A percentile compares a stretch with the other conserved stretches of the same genome.
phyloP scores from a whole-genome alignment of 2,888 invertebrate species.

The Lithophane leautieri region DNA sequence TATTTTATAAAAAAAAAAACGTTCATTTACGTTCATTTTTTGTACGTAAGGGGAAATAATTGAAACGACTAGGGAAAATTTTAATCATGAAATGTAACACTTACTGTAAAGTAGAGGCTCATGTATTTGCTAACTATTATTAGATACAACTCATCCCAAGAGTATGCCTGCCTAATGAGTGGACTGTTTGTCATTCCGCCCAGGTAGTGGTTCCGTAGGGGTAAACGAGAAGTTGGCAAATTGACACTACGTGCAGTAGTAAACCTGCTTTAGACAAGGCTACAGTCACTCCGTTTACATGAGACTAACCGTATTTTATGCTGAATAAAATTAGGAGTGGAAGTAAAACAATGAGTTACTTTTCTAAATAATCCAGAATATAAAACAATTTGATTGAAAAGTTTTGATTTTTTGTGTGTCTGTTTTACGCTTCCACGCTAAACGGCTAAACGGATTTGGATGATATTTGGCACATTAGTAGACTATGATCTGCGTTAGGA shows the following conservation, averaged over 20 bases:
- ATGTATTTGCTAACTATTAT: too few relatives aligned
- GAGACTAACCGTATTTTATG: constrained; percentile 15
- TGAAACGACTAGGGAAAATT: not conserved
- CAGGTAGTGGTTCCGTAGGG: constrained; percentile 30
- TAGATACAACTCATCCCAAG: not conserved
- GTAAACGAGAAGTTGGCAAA: constrained; percentile 34
- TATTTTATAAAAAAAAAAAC: not conserved
- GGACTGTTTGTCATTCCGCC: constrained; percentile 35
- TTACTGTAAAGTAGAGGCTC: not conserved
- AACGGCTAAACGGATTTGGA: too few relatives aligned
- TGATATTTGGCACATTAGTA: too few relatives aligned
- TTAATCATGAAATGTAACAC: not conserved
- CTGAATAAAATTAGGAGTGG: not conserved
- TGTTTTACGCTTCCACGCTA: too few relatives aligned
- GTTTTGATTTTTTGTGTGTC: too few relatives aligned
- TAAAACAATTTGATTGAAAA: too few relatives aligned
- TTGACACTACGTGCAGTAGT: constrained; percentile 30
- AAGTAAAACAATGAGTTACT: not conserved
- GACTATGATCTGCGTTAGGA: too few relatives aligned
- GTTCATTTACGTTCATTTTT: not conserved
- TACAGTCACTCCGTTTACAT: not conserved
- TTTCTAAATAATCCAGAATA: not conserved
- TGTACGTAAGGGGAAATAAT: not conserved
- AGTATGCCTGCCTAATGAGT: not conserved
- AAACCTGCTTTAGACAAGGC: not conserved